Conservation (phyloP, 2,888 invertebrate species). For the Ectemnius cavifrons region DNA sequence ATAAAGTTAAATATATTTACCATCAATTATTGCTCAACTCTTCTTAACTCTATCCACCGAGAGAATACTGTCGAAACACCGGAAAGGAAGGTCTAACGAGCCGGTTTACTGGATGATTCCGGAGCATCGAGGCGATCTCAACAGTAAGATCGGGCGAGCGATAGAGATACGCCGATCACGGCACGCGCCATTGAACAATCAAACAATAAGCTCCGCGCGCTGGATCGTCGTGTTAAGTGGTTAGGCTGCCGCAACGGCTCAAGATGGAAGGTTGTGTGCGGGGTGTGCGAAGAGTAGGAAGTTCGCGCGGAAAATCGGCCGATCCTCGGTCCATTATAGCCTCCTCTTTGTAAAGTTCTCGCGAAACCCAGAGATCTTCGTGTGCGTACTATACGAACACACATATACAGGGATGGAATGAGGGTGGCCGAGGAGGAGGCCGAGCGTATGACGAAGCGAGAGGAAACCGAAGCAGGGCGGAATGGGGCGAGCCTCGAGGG, state of each 20-base stretch:
- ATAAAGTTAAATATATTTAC: too few relatives aligned
- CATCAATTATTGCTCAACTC: too few relatives aligned
- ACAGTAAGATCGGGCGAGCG: conserved; percentile 8
- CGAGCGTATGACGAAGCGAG: conserved; percentile 5
- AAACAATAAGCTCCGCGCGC: conserved; percentile 50
- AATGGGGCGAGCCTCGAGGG: conserved; percentile 53
- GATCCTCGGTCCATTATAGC: conserved; percentile 55
- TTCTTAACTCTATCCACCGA: too few relatives aligned
- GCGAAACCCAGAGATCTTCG: conserved; percentile 12
- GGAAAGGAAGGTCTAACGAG: too few relatives aligned
- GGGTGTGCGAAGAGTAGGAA: neutral
- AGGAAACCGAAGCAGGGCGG: conserved; percentile 12
- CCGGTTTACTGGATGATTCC: too few relatives aligned
- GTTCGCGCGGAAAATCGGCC: conserved; percentile 48
- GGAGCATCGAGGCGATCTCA: neutral
- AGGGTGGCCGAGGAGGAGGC: conserved; percentile 14
- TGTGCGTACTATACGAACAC: neutral
- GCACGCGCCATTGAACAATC: conserved; percentile 53
- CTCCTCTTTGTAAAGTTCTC: conserved; percentile 60
- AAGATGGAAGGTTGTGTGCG: conserved; percentile 29
- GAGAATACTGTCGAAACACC: too few relatives aligned
- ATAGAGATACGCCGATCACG: conserved; percentile 18
- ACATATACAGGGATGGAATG: conserved; percentile 20
- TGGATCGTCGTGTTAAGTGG: conserved; percentile 55
- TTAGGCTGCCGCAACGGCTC: conserved; percentile 4